phyloP scores from a whole-genome alignment of 2,888 invertebrate genomes.

The Iselma pallidipennis region DNA sequence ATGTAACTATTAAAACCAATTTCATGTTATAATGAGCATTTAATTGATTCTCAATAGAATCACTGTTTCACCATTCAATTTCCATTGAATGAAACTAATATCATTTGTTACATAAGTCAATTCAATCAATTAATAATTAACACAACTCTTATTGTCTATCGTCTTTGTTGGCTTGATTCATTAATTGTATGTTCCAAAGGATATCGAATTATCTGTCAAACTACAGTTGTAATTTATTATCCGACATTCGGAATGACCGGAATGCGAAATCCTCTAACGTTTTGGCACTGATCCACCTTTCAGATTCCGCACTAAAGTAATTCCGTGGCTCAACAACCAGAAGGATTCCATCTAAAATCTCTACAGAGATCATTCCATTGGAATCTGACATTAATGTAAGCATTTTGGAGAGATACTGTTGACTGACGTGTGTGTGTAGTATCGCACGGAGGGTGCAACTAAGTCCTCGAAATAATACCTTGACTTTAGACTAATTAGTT shows the following conservation, averaged over 20 bases:
- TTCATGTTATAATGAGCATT: background rate
- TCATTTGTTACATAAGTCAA: background rate
- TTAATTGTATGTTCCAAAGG: background rate
- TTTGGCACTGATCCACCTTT: background rate
- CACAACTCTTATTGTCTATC: background rate
- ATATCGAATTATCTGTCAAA: constrained; percentile 14
- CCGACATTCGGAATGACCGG: constrained; percentile 5
- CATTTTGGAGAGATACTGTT: too few relatives aligned
- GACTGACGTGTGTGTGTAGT: too few relatives aligned
- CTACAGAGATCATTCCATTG: background rate
- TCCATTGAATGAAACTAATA: too few relatives aligned
- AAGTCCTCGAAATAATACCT: too few relatives aligned
- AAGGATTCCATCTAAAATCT: background rate
- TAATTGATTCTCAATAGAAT: background rate
- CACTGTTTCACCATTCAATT: too few relatives aligned
- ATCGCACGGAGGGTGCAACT: too few relatives aligned
- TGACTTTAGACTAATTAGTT: too few relatives aligned
- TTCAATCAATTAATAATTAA: background rate
- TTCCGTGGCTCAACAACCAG: background rate
- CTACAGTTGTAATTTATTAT: constrained; percentile 6
- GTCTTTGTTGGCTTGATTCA: background rate
- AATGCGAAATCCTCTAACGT: constrained; percentile 3
- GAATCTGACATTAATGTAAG: background rate
- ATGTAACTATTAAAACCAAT: too few relatives aligned
- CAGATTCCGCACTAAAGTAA: background rate